Evolutionary conservation across 2,888 invertebrate genomes (phyloP).

Genomic region (Podotricha telesiphe): DNA sequence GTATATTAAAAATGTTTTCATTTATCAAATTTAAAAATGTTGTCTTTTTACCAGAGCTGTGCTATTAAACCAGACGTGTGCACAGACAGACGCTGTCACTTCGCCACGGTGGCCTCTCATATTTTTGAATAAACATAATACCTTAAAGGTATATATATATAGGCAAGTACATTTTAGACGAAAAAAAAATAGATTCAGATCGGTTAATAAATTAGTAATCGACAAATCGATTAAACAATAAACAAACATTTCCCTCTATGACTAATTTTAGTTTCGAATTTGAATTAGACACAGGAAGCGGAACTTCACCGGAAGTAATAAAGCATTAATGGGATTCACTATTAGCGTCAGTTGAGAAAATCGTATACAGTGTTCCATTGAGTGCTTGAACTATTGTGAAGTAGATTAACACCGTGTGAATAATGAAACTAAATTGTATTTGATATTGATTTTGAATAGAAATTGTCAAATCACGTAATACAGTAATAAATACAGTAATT

Average conservation of each 20-base stretch:
- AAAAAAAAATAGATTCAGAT: too few relatives aligned
- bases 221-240: neutral
- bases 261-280: slow-evolving; percentile 41
- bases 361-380: slow-evolving; percentile 28
- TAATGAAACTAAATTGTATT: neutral
- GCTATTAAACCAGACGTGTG: too few relatives aligned
- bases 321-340: slow-evolving; percentile 66
- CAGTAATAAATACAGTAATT: neutral
- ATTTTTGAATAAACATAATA: too few relatives aligned
- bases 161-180: too few relatives aligned
- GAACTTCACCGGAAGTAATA: slow-evolving; percentile 66
- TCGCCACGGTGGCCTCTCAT: too few relatives aligned
- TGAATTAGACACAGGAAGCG: slow-evolving; percentile 45
- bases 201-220: too few relatives aligned
- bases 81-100: too few relatives aligned
- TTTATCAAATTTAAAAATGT: too few relatives aligned
- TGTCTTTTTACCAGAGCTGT: too few relatives aligned
- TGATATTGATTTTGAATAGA: neutral
- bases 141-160: too few relatives aligned
- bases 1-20: too few relatives aligned
- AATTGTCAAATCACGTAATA: neutral
- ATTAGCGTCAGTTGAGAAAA: slow-evolving; percentile 58
- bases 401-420: slow-evolving; percentile 20
- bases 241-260: slow-evolving; percentile 19
- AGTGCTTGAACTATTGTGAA: slow-evolving; percentile 8